Percentiles rank a stretch among this genome's conserved stretches.
These are phyloP conservation scores for Vipera ursinii DNA, from an alignment of 2,797 vertebrate species.

Conservation along the genomic window DNA sequence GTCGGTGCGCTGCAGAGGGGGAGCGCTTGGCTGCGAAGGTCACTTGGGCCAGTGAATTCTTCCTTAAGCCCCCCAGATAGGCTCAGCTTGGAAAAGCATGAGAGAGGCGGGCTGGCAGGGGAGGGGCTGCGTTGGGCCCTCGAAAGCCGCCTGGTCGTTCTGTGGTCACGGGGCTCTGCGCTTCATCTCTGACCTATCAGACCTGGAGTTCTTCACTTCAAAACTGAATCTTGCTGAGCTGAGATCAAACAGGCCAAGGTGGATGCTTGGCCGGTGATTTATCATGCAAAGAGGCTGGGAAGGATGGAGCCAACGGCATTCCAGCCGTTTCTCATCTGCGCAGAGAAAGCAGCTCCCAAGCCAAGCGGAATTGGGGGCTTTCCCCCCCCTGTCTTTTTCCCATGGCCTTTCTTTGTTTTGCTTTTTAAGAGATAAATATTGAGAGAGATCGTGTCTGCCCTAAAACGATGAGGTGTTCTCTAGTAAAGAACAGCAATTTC, in stretches of 20 bases:
- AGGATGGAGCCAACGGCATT: slow-evolving; percentile 80
- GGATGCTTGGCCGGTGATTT: slow-evolving; percentile 89
- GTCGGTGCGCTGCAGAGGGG: not conserved
- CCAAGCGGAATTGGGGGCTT: slow-evolving; percentile 17
- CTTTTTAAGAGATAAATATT: slow-evolving; percentile 37
- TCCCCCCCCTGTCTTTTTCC: slow-evolving; percentile 23
- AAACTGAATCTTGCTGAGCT: slow-evolving; percentile 89
- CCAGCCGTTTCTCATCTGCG: slow-evolving; percentile 72
- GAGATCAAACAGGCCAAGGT: slow-evolving; percentile 95
- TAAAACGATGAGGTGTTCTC: slow-evolving; percentile 10
- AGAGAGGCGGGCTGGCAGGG: slow-evolving; percentile 5
- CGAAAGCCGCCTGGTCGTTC: slow-evolving; percentile 79
- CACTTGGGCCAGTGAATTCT: not conserved
- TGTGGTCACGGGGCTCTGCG: slow-evolving; percentile 84
- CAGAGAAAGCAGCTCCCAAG: slow-evolving; percentile 64
- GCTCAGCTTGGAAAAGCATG: slow-evolving; percentile 19
- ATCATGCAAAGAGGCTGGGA: slow-evolving; percentile 81
- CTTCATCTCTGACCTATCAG: slow-evolving; percentile 88
- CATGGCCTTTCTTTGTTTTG: slow-evolving; percentile 58
- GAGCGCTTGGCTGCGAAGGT: not conserved
- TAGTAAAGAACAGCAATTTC: slow-evolving; percentile 30
- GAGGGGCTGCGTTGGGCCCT: slow-evolving; percentile 61
- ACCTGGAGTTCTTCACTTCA: slow-evolving; percentile 99
- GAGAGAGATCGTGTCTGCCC: slow-evolving; percentile 18
- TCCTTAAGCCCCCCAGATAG: not conserved